Conservation (phyloP, 2,888 invertebrate species). For the Drosophila eohydei region DNA sequence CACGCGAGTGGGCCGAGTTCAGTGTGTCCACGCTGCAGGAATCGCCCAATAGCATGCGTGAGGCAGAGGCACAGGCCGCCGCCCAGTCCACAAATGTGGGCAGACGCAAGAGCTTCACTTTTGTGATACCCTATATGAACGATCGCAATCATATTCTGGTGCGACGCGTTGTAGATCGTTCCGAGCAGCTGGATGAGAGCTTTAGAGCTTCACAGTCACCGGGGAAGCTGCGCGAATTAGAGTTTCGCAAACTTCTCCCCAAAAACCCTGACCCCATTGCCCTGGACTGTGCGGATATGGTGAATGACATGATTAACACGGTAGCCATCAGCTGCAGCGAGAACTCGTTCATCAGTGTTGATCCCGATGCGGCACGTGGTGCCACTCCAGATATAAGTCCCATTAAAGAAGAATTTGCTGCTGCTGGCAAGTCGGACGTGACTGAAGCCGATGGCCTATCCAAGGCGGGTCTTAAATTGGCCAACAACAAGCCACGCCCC, state of each 20-base stretch:
- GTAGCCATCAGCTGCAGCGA: conserved; percentile 87
- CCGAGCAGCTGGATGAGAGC: conserved; percentile 76
- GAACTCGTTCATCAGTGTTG: conserved; percentile 84
- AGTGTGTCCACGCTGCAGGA: conserved; percentile 82
- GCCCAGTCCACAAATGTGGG: conserved; percentile 63
- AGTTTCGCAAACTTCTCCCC: conserved; percentile 66
- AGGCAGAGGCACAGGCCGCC: conserved; percentile 56
- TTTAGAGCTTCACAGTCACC: conserved; percentile 57
- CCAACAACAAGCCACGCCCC: conserved; percentile 36
- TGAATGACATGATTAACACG: conserved; percentile 87
- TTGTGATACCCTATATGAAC: conserved; percentile 87
- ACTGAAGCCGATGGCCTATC: background rate
- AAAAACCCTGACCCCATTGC: conserved; percentile 44
- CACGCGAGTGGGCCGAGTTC: conserved; percentile 85
- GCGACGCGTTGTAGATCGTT: conserved; percentile 83
- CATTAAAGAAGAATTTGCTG: conserved; percentile 32
- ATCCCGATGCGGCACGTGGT: conserved; percentile 60
- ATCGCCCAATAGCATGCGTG: conserved; percentile 50
- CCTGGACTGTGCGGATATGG: conserved; percentile 83
- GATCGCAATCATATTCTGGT: conserved; percentile 87
- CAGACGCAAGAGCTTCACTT: conserved; percentile 84
- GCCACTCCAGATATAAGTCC: conserved; percentile 20
- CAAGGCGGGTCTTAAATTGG: conserved; percentile 23
- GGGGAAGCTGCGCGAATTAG: conserved; percentile 64
- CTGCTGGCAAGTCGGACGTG: conserved; percentile 15